phyloP scores from a whole-genome alignment of 2,797 vertebrate species.

The Sardinella longiceps region DNA sequence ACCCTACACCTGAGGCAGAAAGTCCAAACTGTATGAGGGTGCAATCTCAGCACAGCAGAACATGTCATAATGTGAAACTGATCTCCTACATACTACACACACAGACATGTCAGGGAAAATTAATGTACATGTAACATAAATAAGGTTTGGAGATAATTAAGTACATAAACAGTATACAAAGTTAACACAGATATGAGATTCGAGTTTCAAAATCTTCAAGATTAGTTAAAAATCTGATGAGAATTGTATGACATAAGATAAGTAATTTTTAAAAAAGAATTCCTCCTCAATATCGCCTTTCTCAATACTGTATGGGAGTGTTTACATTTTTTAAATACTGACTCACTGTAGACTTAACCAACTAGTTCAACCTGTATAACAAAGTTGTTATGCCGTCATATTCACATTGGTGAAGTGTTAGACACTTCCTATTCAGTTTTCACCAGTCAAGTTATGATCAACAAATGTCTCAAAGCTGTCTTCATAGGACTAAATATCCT shows the following conservation, averaged over 20 bases:
- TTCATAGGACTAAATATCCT: slow-evolving; percentile 15
- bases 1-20: background rate
- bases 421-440: background rate
- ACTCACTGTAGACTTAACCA: background rate
- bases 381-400: background rate
- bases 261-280: background rate
- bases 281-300: background rate
- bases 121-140: background rate
- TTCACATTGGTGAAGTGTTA: background rate
- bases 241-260: background rate
- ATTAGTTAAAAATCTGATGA: background rate
- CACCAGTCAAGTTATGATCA: background rate
- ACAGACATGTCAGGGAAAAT: too few species aligned
- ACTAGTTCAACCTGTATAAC: background rate
- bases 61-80: background rate
- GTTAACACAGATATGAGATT: too few species aligned
- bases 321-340: background rate
- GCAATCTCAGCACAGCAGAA: background rate
- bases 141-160: background rate
- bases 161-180: too few species aligned
- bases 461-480: slow-evolving; percentile 15
- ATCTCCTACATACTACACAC: background rate
- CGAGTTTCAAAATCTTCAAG: background rate
- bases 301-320: background rate
- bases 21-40: background rate